Evolutionary conservation across 2,888 invertebrate genomes (phyloP), one percentile per base, ranked within the genome.

Genomic region (Ischnura elegans): DNA sequence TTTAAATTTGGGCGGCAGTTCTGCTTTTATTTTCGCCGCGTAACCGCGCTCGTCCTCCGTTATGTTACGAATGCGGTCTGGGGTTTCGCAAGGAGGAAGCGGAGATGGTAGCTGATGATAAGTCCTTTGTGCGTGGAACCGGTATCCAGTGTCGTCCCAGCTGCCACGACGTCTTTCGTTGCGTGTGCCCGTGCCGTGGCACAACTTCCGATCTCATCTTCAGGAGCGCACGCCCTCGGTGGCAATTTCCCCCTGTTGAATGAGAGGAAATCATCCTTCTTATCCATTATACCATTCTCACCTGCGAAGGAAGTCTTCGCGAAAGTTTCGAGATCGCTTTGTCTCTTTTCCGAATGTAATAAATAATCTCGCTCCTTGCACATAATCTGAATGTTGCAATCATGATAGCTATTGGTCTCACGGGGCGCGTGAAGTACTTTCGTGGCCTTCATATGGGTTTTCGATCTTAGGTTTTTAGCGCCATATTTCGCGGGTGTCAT

Each of bases 111-210:
- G 66, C 66, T 29, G 66, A 29, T 29, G 66, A 66, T 66, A 66
- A 66, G 19, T 29, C 66, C 29, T 66, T 66, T 66, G 29, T 86
- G 19, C 86, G 86, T 43, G 45, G 86, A 86, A 86, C 25, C 45
- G 86, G 86, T 86, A 86, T 86, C 86, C 86, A n/a, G 6, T 29
- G 66, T 66, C 66, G 66, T n/a, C 66, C 8, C 66, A 6, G 6
- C 5, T 19, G 66, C n/a, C 66, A 29, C 29, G 29, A 29, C 66
- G 29, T 19, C 66, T 4, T 21, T n/a, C 19, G n/a, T 29, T 29
- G 61, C 61, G 6, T 85, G 42, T 36, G 45, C 43, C 86, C 25
- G 25, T 86, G 25, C 86, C 86, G 21, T 29, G 66, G 29, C 66
- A 66, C 19, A 16, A n/a, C 66, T 29, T 29, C 21, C 8, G 6